Conservation (phyloP, 2,113 vertebrate species). For the Caretta caretta region DNA sequence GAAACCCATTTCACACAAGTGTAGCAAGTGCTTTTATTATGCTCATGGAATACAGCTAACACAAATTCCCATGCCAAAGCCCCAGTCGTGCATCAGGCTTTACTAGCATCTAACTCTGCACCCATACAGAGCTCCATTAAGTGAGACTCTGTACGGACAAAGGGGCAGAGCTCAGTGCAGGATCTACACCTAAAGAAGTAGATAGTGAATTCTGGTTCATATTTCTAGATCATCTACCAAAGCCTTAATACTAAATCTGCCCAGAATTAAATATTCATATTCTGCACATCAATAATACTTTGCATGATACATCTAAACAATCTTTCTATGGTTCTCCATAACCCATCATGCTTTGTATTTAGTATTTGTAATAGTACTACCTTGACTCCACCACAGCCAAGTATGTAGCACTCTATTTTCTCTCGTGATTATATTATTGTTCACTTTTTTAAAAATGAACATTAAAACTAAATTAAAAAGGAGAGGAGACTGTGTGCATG, state of each 20-base stretch:
- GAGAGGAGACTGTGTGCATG: fast-evolving
- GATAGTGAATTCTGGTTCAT: background rate
- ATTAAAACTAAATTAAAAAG: background rate
- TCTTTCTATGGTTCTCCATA: background rate
- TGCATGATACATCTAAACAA: background rate
- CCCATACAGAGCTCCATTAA: background rate
- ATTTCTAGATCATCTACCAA: background rate
- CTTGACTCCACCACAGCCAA: fast-evolving
- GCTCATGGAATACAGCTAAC: background rate
- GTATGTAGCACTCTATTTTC: fast-evolving
- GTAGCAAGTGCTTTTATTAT: background rate
- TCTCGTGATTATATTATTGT: background rate
- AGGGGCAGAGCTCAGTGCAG: background rate
- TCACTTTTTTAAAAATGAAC: background rate
- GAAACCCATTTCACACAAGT: background rate
- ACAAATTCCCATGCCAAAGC: background rate
- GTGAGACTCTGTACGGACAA: background rate
- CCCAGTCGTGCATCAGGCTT: fast-evolving
- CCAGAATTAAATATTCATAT: background rate
- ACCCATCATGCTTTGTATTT: background rate
- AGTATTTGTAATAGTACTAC: background rate
- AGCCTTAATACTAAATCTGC: background rate
- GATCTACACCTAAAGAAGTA: background rate
- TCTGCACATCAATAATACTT: background rate
- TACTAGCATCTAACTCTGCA: background rate